Percentiles rank a stretch among this genome's conserved stretches.
These are phyloP conservation scores for Myotis brandtii DNA, from an alignment of 2,113 vertebrate species.

Conservation along the genomic window DNA sequence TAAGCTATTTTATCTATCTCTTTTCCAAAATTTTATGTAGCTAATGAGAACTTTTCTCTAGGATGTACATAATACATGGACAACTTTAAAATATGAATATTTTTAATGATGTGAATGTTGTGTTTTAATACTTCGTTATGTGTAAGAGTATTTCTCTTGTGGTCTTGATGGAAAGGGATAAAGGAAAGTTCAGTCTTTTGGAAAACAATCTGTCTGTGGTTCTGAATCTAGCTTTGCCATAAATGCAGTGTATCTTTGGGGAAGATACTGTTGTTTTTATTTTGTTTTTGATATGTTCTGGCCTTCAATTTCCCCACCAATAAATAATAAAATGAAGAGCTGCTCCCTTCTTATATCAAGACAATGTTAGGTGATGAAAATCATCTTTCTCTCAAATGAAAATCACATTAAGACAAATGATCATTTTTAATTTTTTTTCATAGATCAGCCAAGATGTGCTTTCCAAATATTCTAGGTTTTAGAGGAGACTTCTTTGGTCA, in stretches of 20 bases:
- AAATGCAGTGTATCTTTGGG: neutral
- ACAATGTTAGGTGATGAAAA: neutral
- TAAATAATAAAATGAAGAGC: constrained; percentile 45
- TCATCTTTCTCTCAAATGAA: constrained; percentile 39
- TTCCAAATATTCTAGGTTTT: constrained; percentile 15
- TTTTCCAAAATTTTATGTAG: constrained; percentile 61
- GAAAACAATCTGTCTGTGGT: neutral
- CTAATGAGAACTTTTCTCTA: constrained; percentile 43
- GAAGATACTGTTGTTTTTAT: neutral
- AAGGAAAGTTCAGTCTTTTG: neutral
- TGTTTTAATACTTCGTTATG: constrained; percentile 1
- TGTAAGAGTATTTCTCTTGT: neutral
- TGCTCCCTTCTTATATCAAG: neutral
- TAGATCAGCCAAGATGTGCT: neutral
- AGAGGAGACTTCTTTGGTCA: neutral
- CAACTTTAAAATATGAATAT: constrained; percentile 55
- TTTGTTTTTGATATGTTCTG: neutral
- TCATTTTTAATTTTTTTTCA: neutral
- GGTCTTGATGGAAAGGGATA: neutral
- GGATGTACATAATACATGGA: constrained; percentile 3
- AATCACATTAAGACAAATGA: neutral
- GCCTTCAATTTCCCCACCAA: neutral
- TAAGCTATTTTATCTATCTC: constrained; percentile 36
- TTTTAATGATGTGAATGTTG: constrained; percentile 48
- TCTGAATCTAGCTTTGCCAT: constrained; percentile 10